Percentiles rank a stretch among this genome's conserved stretches.
These are phyloP conservation scores for Perizoma flavofasciatum DNA, from an alignment of 2,888 invertebrate species.

Conservation along the genomic window DNA sequence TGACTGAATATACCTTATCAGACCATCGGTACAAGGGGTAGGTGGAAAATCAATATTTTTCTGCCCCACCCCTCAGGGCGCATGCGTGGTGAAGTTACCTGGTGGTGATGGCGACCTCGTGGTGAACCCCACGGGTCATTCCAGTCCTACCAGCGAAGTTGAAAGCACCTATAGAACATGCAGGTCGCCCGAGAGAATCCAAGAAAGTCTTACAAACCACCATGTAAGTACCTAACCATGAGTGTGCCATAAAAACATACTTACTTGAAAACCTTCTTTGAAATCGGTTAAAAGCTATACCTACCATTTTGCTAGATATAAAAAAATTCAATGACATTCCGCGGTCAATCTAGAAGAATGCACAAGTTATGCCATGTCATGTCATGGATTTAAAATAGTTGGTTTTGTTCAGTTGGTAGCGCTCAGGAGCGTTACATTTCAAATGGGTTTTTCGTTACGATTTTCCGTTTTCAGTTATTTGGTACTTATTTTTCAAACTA, in stretches of 20 bases:
- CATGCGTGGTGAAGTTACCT: conserved; percentile 72
- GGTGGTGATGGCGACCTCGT: conserved; percentile 64
- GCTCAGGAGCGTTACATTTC: conserved; percentile 13
- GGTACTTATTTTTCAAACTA: conserved; percentile 2
- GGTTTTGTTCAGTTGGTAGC: conserved; percentile 17
- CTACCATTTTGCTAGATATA: background rate
- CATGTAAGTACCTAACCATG: conserved; percentile 45
- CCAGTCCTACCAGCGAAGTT: conserved; percentile 51
- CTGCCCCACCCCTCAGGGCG: conserved; percentile 70
- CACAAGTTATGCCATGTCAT: background rate
- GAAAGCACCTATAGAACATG: conserved; percentile 44
- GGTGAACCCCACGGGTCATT: conserved; percentile 60
- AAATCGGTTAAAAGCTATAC: too few species aligned
- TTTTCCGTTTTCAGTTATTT: conserved; percentile 4
- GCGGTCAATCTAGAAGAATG: conserved; percentile 5
- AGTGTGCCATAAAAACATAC: background rate
- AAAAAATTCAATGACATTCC: conserved; percentile 4
- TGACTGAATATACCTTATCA: conserved; percentile 77
- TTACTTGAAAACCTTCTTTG: too few species aligned
- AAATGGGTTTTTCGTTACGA: conserved; percentile 2
- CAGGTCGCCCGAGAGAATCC: conserved; percentile 3
- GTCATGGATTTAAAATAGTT: conserved; percentile 1
- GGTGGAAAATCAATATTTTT: conserved; percentile 74
- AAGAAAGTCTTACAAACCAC: conserved; percentile 38
- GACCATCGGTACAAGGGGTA: conserved; percentile 71